Conservation (phyloP, 2,888 invertebrate genomes). For the Leucania comma region DNA sequence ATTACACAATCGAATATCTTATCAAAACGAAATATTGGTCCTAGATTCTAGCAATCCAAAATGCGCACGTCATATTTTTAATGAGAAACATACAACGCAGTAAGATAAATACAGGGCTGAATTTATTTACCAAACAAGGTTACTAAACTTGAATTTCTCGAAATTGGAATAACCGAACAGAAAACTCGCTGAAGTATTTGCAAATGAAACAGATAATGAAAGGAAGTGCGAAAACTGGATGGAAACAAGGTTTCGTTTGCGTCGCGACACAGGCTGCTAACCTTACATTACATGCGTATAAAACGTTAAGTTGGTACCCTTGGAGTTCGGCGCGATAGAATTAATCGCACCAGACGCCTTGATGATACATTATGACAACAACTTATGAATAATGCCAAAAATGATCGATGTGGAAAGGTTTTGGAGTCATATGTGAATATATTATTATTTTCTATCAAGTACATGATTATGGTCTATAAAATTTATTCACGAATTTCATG, state of each 20-base stretch:
- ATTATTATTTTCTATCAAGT: slow-evolving; percentile 11
- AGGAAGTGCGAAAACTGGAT: slow-evolving; percentile 51
- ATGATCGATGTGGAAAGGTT: slow-evolving; percentile 38
- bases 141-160: slow-evolving; percentile 17
- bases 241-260: slow-evolving; percentile 51
- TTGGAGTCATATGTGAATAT: slow-evolving; percentile 11
- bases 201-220: slow-evolving; percentile 51
- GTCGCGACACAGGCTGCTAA: slow-evolving; percentile 23
- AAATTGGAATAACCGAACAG: slow-evolving; percentile 36
- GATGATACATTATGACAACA: slow-evolving; percentile 46
- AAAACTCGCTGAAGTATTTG: slow-evolving; percentile 33
- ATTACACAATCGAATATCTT: slow-evolving; percentile 8
- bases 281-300: slow-evolving; percentile 42
- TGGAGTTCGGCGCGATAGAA: slow-evolving; percentile 47
- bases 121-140: slow-evolving; percentile 16
- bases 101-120: not conserved
- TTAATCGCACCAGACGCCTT: slow-evolving; percentile 38
- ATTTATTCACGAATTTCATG: slow-evolving; percentile 9
- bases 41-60: slow-evolving; percentile 1
- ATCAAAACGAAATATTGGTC: slow-evolving; percentile 17
- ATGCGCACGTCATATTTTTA: not conserved
- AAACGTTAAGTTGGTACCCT: slow-evolving; percentile 27
- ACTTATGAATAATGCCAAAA: slow-evolving; percentile 29
- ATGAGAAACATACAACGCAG: not conserved
- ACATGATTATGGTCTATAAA: slow-evolving; percentile 1